Evolutionary conservation across 2,113 vertebrate genomes (phyloP), one percentile per base, ranked within the genome.

Genomic region (Motacilla alba): DNA sequence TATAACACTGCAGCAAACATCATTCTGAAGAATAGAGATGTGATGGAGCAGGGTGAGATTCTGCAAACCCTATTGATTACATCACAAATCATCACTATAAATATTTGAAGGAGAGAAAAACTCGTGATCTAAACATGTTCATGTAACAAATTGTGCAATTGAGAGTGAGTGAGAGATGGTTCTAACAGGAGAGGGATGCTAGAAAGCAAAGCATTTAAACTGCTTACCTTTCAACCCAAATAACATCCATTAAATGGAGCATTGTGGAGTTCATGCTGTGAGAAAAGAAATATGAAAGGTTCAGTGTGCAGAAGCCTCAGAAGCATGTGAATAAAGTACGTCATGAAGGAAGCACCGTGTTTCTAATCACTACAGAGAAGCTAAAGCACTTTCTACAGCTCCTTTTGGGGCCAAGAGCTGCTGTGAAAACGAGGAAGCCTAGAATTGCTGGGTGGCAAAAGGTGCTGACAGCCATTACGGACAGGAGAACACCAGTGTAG

Each of bases 191-290:
- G 76, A 83, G n/a, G 62, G 63, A 85, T 46, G 80, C 83, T 74
- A 66, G 88, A 80, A 94, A 94, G 90, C 67, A 90, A 93, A 94
- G 83, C 67, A 46, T 90, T 93, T 91, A 94, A 94, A 68, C 72
- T 90, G 92, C 90, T 96, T 96, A 83, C 83, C 63, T 90, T 93
- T 80, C 85, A 94, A 66, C 72, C 79, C 80, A 86, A 85, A 79
- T 90, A 93, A 66, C 79, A 93, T 59, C 59, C 59, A 90, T 92
- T 90, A 90, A 90, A 70, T 6, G 14, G 35, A 89, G 59, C 59
- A 80, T 39, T 27, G 21, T 79, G 63, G 67, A 70, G 83, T 55
- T 86, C 37, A 10, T 9, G 21, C 68, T 56, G 60, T 19, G 67
- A 75, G 66, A 62, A 59, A 13, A 82, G 28, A 85, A 81, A 90